Evolutionary conservation across 2,888 invertebrate genomes (phyloP), one percentile per base, ranked within the genome.

Genomic region (Crioceris asparagi): DNA sequence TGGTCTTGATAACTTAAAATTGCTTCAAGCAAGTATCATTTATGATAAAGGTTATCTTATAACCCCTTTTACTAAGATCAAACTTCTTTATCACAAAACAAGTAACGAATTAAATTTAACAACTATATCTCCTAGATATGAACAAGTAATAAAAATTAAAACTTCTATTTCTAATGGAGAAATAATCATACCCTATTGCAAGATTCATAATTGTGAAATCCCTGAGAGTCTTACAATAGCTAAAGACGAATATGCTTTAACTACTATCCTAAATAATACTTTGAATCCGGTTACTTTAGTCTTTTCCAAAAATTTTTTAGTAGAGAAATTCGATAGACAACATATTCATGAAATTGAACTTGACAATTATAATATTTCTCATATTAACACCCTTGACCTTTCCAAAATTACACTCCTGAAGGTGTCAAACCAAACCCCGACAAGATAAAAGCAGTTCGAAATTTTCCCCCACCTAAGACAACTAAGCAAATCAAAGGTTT

Each of bases 401-500:
- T 32, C 7, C 6, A n/a, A n/a, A n/a, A n/a, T n/a, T n/a, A n/a
- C 4, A 39, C 36, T 17, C 34, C 39, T 5, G 19, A 35, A 15
- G 39, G 30, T 11, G 30, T 41, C n/a, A 35, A 35, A 38, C 32
- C 35, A 3, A 41, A 35, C n/a, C 38, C 31, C 2, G 19, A 32
- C 16, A 41, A 41, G 36, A 40, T 44, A 6, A n/a, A 40, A 32
- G 27, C 29, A 3, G 27, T 35, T 2, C n/a, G n/a, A n/a, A n/a
- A n/a, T n/a, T n/a, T n/a, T n/a, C n/a, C n/a, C n/a, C 45, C 4
- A 16, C n/a, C n/a, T n/a, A n/a, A n/a, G n/a, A n/a, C n/a, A n/a
- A n/a, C 29, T 15, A 46, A 42, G 32, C 34, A 49, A 36, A 40
- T 50, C 7, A 48, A 47, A 44, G 31, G 33, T 14, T 48, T 46